These are phyloP conservation scores for Calameuta filiformis DNA, from an alignment of 2,888 invertebrate genomes.

Conservation along the genomic window DNA sequence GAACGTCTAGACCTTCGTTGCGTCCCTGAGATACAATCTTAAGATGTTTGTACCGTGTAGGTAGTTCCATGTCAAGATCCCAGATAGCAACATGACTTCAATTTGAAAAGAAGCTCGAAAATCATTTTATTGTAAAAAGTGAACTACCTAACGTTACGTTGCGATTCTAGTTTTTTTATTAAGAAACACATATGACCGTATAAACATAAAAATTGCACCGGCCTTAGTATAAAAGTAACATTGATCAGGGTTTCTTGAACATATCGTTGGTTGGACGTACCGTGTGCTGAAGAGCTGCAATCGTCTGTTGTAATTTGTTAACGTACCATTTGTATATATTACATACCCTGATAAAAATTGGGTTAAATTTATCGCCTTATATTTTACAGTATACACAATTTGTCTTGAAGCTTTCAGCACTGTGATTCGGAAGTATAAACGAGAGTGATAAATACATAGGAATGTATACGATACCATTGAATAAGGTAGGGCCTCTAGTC, in stretches of 20 bases:
- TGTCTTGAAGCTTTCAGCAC: not conserved
- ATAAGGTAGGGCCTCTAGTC: not conserved
- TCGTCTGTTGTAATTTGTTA: not conserved
- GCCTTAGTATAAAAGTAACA: not conserved
- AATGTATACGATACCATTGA: not conserved
- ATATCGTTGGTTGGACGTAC: not conserved
- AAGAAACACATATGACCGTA: not conserved
- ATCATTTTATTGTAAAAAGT: not conserved
- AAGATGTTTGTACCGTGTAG: not conserved
- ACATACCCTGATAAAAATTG: too few species aligned
- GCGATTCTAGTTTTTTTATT: not conserved
- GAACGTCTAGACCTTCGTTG: not conserved
- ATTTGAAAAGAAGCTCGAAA: not conserved
- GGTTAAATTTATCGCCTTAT: not conserved
- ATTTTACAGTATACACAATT: not conserved
- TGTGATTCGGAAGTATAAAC: not conserved
- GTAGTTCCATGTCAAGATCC: not conserved
- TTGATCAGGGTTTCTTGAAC: not conserved
- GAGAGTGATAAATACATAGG: not conserved
- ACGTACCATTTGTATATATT: too few species aligned
- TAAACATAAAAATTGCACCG: not conserved
- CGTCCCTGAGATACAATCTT: not conserved
- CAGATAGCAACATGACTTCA: not conserved
- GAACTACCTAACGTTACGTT: not conserved
- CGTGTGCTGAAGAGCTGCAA: not conserved